Evolutionary conservation across 2,797 vertebrate species (phyloP).

Genomic region (Galago senegalensis): DNA sequence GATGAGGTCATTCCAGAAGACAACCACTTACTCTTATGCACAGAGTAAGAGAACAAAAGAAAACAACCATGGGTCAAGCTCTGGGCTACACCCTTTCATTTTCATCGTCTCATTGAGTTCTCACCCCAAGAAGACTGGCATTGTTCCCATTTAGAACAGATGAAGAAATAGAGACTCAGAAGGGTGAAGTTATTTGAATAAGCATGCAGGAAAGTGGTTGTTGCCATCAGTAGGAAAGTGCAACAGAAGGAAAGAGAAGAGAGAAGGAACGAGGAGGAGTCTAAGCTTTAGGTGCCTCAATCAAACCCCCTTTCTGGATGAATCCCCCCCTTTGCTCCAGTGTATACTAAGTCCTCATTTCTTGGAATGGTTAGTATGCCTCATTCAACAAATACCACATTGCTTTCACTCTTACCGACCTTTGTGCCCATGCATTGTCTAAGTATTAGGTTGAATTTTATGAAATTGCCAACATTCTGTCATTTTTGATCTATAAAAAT

Average conservation of each 20-base stretch:
- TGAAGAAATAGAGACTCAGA: not conserved
- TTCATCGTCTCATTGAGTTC: not conserved
- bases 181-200: not conserved
- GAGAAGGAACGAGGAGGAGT: not conserved
- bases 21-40: not conserved
- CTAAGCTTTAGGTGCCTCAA: not conserved
- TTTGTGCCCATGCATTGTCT: not conserved
- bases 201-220: not conserved
- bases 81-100: not conserved
- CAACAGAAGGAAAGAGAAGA: not conserved
- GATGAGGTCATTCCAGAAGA: not conserved
- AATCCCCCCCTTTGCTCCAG: not conserved
- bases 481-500: not conserved
- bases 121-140: not conserved
- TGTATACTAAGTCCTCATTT: not conserved
- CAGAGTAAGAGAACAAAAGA: not conserved
- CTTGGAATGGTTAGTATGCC: not conserved
- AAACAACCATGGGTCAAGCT: not conserved
- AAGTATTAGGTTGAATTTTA: not conserved
- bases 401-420: not conserved
- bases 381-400: not conserved
- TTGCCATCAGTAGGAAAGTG: constrained; percentile 19
- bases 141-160: not conserved
- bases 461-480: not conserved
- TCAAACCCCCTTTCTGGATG: not conserved